Evolutionary conservation across 1,140 invertebrate species (phyloP).

Genomic region (Euwallacea similis): DNA sequence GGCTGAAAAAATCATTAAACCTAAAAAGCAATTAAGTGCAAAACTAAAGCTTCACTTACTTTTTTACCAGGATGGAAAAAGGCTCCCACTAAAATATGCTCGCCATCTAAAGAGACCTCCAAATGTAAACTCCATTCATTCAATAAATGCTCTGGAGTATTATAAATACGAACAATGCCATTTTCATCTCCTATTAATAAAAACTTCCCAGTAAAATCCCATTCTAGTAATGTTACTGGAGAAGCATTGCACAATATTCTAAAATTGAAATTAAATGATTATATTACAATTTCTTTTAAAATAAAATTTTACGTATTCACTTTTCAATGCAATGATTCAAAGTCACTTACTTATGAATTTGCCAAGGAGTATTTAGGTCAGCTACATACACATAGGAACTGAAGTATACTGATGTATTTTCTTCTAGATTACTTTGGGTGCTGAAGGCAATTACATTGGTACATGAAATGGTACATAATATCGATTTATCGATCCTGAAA

Average conservation of each 20-base stretch:
- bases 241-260: constrained; percentile 61
- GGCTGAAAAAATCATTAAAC: constrained; percentile 42
- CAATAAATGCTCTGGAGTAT: constrained; percentile 74
- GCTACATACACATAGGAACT: constrained; percentile 82
- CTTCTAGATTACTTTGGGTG: constrained; percentile 69
- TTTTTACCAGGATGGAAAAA: constrained; percentile 88
- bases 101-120: constrained; percentile 63
- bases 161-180: constrained; percentile 77
- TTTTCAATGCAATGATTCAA: background rate
- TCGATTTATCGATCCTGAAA: constrained; percentile 48
- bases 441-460: constrained; percentile 82
- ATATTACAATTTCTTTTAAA: background rate
- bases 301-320: background rate
- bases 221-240: constrained; percentile 77
- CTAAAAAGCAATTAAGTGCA: constrained; percentile 33
- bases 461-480: constrained; percentile 71
- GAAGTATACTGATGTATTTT: constrained; percentile 67
- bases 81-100: constrained; percentile 76
- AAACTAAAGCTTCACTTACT: constrained; percentile 3
- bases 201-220: constrained; percentile 80
- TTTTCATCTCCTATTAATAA: constrained; percentile 74
- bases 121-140: constrained; percentile 71
- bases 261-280: constrained; percentile 12
- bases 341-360: constrained; percentile 67
- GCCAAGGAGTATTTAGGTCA: constrained; percentile 85